A percentile compares a stretch with the other conserved stretches of the same genome.
These are phyloP conservation scores for Protonemura montana DNA, from an alignment of 2,888 invertebrate species.

Conservation along the genomic window DNA sequence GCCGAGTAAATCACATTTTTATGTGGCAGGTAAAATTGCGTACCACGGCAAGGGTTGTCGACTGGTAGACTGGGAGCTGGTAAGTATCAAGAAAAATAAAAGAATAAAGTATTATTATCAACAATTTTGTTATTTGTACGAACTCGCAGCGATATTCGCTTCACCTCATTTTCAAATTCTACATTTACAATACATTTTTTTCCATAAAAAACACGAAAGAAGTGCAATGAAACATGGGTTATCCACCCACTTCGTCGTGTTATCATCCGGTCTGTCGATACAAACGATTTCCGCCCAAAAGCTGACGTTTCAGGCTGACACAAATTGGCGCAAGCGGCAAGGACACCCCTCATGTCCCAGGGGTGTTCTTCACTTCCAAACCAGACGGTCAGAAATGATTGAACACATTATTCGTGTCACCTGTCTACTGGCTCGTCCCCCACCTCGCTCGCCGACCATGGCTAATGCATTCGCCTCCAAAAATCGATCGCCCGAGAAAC, in stretches of 20 bases:
- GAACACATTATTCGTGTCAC: constrained; percentile 7
- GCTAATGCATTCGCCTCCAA: neutral
- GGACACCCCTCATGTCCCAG: neutral
- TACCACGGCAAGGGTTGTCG: neutral
- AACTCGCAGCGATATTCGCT: neutral
- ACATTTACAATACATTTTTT: neutral
- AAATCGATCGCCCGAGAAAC: neutral
- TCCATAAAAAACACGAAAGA: no score
- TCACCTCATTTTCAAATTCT: neutral
- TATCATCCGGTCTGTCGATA: no score
- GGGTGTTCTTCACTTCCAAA: neutral
- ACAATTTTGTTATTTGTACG: neutral
- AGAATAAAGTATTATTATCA: neutral
- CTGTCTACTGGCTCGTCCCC: neutral
- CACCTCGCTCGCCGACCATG: neutral
- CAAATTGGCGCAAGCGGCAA: neutral
- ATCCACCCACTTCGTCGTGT: no score
- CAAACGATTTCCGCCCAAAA: neutral
- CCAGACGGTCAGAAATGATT: constrained; percentile 12
- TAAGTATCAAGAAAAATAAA: neutral
- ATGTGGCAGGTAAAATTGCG: neutral
- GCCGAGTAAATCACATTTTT: neutral
- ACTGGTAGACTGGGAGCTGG: neutral
- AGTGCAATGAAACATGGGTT: no score
- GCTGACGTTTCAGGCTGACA: neutral